Percentiles rank a stretch among this genome's conserved stretches.
phyloP scores from a whole-genome alignment of 2,888 invertebrate species.

The Zhuqinia jingwanae region DNA sequence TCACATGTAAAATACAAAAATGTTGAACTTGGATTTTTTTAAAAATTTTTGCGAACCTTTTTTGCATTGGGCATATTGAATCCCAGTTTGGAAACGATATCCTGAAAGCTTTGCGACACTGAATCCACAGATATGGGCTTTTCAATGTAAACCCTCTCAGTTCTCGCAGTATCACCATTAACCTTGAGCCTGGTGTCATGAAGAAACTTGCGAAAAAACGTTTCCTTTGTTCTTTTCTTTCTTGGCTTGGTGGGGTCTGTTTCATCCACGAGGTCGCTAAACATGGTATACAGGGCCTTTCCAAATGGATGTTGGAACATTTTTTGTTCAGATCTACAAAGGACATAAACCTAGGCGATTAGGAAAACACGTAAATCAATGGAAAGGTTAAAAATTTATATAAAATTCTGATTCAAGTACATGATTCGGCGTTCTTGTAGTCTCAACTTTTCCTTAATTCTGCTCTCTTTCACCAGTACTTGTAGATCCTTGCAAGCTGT shows the following conservation, averaged over 20 bases:
- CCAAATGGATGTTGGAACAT: slow-evolving; percentile 75
- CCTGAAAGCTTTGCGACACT: slow-evolving; percentile 70
- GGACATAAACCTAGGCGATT: no score
- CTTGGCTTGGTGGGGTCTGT: slow-evolving; percentile 60
- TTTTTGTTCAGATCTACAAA: slow-evolving; percentile 63
- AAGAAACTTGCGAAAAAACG: slow-evolving; percentile 64
- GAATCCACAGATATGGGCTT: slow-evolving; percentile 61
- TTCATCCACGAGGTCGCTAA: slow-evolving; percentile 73
- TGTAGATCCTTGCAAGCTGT: slow-evolving; percentile 70
- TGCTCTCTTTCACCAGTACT: slow-evolving; percentile 67
- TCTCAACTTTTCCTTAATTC: slow-evolving; percentile 69
- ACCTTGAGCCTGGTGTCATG: slow-evolving; percentile 50
- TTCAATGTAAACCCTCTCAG: slow-evolving; percentile 61
- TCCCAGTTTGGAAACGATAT: slow-evolving; percentile 69
- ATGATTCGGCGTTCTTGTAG: slow-evolving; percentile 32
- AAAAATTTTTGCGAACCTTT: no score
- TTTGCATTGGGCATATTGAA: slow-evolving; percentile 56
- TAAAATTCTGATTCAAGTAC: neutral
- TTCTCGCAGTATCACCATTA: slow-evolving; percentile 61
- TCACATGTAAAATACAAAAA: neutral
- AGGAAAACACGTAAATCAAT: no score
- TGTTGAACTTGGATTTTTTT: no score
- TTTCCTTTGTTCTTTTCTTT: slow-evolving; percentile 60
- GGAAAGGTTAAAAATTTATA: no score
- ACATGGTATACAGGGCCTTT: slow-evolving; percentile 73